Base-by-base conservation (phyloP, 2,888 invertebrate species). In the Ophioninae sp. region DNA sequence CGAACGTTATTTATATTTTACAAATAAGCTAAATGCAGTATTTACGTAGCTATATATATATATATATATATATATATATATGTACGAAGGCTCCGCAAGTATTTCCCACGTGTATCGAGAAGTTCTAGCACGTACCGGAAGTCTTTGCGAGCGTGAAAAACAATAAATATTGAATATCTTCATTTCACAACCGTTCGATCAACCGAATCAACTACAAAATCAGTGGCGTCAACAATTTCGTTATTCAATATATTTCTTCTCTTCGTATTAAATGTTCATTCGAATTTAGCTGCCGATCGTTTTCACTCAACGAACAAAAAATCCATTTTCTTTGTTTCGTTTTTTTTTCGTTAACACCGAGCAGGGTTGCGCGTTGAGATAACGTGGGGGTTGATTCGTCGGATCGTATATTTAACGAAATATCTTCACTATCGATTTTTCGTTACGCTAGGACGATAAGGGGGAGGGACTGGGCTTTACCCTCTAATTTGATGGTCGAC, bases 151-250 rank as follows among this genome's bases (percentile, higher is more conserved):
- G 83, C 79, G 82, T 72, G 30, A 30, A 30, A 75, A 71, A 81
- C 76, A 88, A 89, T 89, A 90, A 89, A 90, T 90, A 89, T 88
- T 87, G 85, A 88, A 87, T 30, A 30, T 87, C 85, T 89, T 88
- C 86, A 86, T 88, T 88, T 84, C 82, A 86, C 86, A 87, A 87
- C 23, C 82, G 75, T 64, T 85, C 88, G 30, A 30, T 30, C 30
- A 30, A 87, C 74, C 69, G 78, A 85, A 86, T 87, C 85, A 88
- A 88, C 85, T 83, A 87, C 83, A 85, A 64, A 89, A 88, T 84
- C 82, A 81, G 88, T 87, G 84, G 80, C 86, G 79, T 81, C 71
- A 82, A 81, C 79, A 86, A 83, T 82, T 83, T 85, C 75, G 81
- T 74, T 84, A 61, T 44, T 82, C 80, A 81, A 75, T 81, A 75